Evolutionary conservation across 1,140 invertebrate genomes (phyloP), one percentile per base, ranked within the genome.

Genomic region (Metopolophium dirhodum): DNA sequence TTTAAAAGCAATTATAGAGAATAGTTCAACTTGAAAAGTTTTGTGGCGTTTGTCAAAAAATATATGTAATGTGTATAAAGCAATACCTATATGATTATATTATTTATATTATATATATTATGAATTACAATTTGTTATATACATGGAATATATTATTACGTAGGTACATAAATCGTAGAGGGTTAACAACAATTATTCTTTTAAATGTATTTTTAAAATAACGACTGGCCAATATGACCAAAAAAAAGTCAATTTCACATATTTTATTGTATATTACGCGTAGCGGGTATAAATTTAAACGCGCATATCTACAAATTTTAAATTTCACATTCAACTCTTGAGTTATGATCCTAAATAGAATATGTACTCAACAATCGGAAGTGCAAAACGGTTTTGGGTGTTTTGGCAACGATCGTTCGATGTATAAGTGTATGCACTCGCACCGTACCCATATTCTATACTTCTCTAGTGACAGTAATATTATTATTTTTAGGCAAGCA

Each of bases 401-500:
- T 87, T 89, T 88, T 89, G 88, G 51, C 88, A 89, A 23, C 51
- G 88, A 57, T 22, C n/a, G 26, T 51, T 51, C n/a, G 23, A 83
- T 83, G 8, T 23, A 37, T 23, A 37, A 22, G 8, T 35, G n/a
- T 20, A 14, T 45, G 45, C 41, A 26, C 23, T 30, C 1, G 1
- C 11, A 45, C 41, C n/a, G 30, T 68, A 68, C 23, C 37, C 41
- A 45, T 85, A 41, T 37, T 83, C 7, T 83, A 83, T 83, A 37
- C 6, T 83, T 22, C 22, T 35, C 20, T 37, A 37, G 35, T 83
- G 35, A 83, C 45, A n/a, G 45, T 77, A 61, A 26, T 90, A 54
- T 57, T 77, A 91, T 77, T 91, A 91, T 83, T 83, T 91, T 51
- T 83, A 83, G 90, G 68, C 45, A 68, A 83, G 68, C 37, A 68